Conservation (phyloP, 2,113 vertebrate genomes). For the Neodontobutis hainanensis region DNA sequence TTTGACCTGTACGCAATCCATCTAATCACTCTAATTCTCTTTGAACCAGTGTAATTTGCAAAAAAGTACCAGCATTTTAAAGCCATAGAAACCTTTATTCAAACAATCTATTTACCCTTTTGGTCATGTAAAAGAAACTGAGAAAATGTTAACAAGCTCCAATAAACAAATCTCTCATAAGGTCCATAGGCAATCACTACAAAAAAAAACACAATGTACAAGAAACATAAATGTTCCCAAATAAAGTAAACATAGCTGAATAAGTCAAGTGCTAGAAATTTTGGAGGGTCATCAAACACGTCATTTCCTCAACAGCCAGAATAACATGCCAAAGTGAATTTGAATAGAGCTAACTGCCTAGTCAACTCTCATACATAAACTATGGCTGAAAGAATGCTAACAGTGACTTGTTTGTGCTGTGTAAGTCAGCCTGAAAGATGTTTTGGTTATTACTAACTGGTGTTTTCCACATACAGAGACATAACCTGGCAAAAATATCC, state of each 20-base stretch:
- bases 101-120: constrained; percentile 45
- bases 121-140: constrained; percentile 48
- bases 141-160: constrained; percentile 43
- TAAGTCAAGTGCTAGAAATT: constrained; percentile 50
- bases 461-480: constrained; percentile 9
- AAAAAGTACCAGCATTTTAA: constrained; percentile 25
- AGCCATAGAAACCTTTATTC: constrained; percentile 24
- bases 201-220: constrained; percentile 42
- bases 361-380: constrained; percentile 61
- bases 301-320: constrained; percentile 21
- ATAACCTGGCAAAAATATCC: constrained; percentile 12
- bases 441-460: constrained; percentile 34
- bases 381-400: constrained; percentile 67
- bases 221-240: constrained; percentile 55
- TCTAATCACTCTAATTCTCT: constrained; percentile 35
- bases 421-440: constrained; percentile 33
- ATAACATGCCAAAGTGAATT: constrained; percentile 47
- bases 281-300: constrained; percentile 40
- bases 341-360: constrained; percentile 46
- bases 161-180: constrained; percentile 46
- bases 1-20: constrained; percentile 42
- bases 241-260: constrained; percentile 65
- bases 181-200: constrained; percentile 28
- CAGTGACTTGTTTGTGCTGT: constrained; percentile 44
- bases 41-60: constrained; percentile 10